phyloP scores from a whole-genome alignment of 1,140 invertebrate genomes.

The Copidosoma floridanum region DNA sequence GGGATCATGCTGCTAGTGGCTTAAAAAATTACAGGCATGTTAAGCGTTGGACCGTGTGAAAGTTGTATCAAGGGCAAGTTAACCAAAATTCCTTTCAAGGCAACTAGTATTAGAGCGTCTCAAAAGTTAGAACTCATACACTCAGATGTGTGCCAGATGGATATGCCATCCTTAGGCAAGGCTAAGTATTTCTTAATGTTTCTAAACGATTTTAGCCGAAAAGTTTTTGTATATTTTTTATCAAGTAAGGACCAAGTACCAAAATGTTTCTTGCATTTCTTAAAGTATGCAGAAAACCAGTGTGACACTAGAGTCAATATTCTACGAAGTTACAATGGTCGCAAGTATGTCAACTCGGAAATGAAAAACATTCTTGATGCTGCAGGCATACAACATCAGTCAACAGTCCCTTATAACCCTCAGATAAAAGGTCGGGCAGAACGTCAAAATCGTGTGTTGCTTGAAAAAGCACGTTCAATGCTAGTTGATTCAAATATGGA shows the following conservation, averaged over 20 bases:
- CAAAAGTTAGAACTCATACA: slow-evolving; percentile 43
- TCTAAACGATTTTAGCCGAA: slow-evolving; percentile 44
- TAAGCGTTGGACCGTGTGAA: slow-evolving; percentile 25
- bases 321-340: background rate
- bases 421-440: slow-evolving; percentile 51
- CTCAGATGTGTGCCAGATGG: slow-evolving; percentile 48
- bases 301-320: slow-evolving; percentile 6
- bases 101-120: slow-evolving; percentile 28
- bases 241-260: slow-evolving; percentile 24
- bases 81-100: slow-evolving; percentile 30
- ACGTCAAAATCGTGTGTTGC: slow-evolving; percentile 41
- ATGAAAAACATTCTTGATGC: background rate
- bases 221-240: slow-evolving; percentile 27
- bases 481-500: slow-evolving; percentile 38
- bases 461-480: slow-evolving; percentile 45
- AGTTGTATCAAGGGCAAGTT: slow-evolving; percentile 39
- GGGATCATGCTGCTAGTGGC: too few relatives aligned
- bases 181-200: slow-evolving; percentile 49
- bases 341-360: background rate
- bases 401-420: slow-evolving; percentile 36
- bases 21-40: too few relatives aligned
- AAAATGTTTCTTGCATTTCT: slow-evolving; percentile 24
- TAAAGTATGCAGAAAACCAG: slow-evolving; percentile 22
- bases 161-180: slow-evolving; percentile 34
- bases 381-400: slow-evolving; percentile 31